phyloP scores from a whole-genome alignment of 2,113 vertebrate genomes.

The Podilymbus podiceps region DNA sequence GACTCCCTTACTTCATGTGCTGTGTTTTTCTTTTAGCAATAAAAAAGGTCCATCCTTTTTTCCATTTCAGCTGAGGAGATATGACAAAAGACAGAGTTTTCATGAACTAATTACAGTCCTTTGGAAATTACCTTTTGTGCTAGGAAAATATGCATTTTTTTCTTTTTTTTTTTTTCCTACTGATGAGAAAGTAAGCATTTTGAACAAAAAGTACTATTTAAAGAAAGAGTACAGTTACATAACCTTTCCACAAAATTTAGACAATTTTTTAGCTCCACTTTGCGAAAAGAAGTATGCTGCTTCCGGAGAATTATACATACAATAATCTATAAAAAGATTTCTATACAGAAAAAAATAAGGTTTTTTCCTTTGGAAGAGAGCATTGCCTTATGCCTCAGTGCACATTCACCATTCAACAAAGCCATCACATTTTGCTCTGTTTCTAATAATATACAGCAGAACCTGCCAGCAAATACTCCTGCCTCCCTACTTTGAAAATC shows the following conservation, averaged over 20 bases:
- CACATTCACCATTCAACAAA: conserved; percentile 23
- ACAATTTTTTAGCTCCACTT: conserved; percentile 69
- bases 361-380: conserved; percentile 37
- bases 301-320: conserved; percentile 68
- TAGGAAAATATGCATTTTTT: conserved; percentile 67
- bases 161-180: neutral
- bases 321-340: conserved; percentile 70
- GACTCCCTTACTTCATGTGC: conserved; percentile 41
- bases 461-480: neutral
- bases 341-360: neutral
- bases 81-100: conserved; percentile 73
- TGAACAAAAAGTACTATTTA: conserved; percentile 80
- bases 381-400: neutral
- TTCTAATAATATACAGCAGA: neutral
- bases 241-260: conserved; percentile 80
- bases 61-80: conserved; percentile 45
- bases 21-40: conserved; percentile 55
- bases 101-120: conserved; percentile 75
- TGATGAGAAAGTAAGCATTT: conserved; percentile 75
- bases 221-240: conserved; percentile 81
- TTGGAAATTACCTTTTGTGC: conserved; percentile 76
- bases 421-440: neutral
- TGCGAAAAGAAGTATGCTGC: conserved; percentile 34
- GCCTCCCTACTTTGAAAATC: neutral
- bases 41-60: conserved; percentile 65